phyloP scores from a whole-genome alignment of 2,888 invertebrate genomes.

The Anthrax anthrax region DNA sequence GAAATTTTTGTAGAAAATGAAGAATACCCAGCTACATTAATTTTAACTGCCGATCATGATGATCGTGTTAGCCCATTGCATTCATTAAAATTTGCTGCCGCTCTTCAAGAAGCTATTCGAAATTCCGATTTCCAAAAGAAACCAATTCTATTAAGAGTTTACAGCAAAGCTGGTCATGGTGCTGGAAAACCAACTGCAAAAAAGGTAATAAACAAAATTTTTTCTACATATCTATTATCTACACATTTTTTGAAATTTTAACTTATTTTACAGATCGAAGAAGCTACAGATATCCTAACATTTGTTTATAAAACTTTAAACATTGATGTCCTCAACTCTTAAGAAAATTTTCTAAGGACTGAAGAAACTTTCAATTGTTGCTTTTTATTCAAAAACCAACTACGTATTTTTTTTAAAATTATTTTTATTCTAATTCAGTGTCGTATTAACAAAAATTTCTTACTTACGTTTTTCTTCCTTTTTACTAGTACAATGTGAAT shows the following conservation, averaged over 20 bases:
- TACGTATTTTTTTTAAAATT: too few species aligned
- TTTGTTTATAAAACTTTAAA: slow-evolving; percentile 30
- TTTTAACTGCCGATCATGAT: slow-evolving; percentile 96
- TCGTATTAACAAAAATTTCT: too few species aligned
- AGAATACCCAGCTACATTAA: slow-evolving; percentile 82
- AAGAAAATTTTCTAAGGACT: too few species aligned
- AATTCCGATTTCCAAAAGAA: slow-evolving; percentile 51
- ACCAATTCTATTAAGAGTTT: slow-evolving; percentile 78
- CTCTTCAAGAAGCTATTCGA: slow-evolving; percentile 65
- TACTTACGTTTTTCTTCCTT: too few species aligned
- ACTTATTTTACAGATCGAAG: slow-evolving; percentile 63
- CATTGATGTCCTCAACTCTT: slow-evolving; percentile 16
- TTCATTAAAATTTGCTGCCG: slow-evolving; percentile 87
- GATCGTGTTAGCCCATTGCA: slow-evolving; percentile 96
- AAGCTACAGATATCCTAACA: slow-evolving; percentile 71
- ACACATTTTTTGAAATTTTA: not conserved
- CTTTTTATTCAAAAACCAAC: too few species aligned
- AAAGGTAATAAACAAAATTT: slow-evolving; percentile 40
- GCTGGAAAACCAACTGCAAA: slow-evolving; percentile 93
- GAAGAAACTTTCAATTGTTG: too few species aligned
- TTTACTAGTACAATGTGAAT: too few species aligned
- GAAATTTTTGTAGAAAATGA: slow-evolving; percentile 23
- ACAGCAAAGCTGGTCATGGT: slow-evolving; percentile 95
- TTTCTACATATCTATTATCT: not conserved
- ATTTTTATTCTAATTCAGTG: too few species aligned